These are phyloP conservation scores for Myripristis murdjan DNA, from an alignment of 2,797 vertebrate species.

Conservation along the genomic window DNA sequence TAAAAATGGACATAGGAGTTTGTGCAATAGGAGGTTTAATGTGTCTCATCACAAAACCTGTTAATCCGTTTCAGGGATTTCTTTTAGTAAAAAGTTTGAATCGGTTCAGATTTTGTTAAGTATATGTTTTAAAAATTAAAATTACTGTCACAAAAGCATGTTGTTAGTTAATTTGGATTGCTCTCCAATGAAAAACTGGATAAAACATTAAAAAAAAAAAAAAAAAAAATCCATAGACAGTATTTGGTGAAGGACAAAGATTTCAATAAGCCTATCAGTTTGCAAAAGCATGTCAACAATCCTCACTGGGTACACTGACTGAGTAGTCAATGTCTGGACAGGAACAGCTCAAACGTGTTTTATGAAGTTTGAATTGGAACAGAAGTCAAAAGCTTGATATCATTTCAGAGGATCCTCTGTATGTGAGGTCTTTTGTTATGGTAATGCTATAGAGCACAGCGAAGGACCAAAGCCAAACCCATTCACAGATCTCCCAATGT, in stretches of 20 bases:
- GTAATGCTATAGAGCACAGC: slow-evolving; percentile 44
- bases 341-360: slow-evolving; percentile 26
- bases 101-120: too few relatives aligned
- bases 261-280: slow-evolving; percentile 23
- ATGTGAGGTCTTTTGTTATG: slow-evolving; percentile 43
- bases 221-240: too few relatives aligned
- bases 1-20: too few relatives aligned
- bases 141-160: too few relatives aligned
- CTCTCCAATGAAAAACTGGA: neutral
- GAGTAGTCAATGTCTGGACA: slow-evolving; percentile 11
- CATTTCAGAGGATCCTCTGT: slow-evolving; percentile 47
- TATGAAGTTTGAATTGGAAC: slow-evolving; percentile 21
- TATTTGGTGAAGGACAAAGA: slow-evolving; percentile 26
- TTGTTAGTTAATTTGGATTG: neutral
- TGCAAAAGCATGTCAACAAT: neutral
- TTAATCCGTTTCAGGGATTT: too few relatives aligned
- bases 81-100: too few relatives aligned
- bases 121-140: too few relatives aligned
- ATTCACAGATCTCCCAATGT: slow-evolving; percentile 47
- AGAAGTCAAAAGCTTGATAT: slow-evolving; percentile 41
- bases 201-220: neutral
- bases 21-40: too few relatives aligned
- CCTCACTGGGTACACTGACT: neutral
- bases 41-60: too few relatives aligned
- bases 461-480: slow-evolving; percentile 59